Evolutionary conservation across 2,113 vertebrate genomes (phyloP).

Genomic region (Boleophthalmus pectinirostris): DNA sequence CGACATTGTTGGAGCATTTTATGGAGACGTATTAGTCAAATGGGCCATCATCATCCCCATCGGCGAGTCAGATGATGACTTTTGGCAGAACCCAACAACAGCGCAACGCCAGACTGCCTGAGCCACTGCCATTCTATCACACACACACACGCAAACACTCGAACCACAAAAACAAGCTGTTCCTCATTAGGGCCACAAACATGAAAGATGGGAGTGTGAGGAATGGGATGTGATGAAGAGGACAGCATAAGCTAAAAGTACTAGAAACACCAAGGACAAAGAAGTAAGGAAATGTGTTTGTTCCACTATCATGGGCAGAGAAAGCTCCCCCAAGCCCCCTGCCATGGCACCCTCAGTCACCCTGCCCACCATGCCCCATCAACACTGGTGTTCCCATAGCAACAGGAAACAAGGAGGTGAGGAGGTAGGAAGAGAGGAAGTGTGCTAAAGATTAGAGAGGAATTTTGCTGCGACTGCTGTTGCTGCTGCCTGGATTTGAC

Average conservation of each 20-base stretch:
- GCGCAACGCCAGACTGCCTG: slow-evolving; percentile 61
- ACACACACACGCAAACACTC: slow-evolving; percentile 14
- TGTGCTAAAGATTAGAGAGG: slow-evolving; percentile 60
- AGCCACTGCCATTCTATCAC: slow-evolving; percentile 58
- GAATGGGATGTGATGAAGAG: slow-evolving; percentile 20
- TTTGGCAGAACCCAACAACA: slow-evolving; percentile 58
- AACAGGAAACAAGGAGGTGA: slow-evolving; percentile 54
- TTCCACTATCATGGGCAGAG: slow-evolving; percentile 21
- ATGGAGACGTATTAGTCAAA: slow-evolving; percentile 63
- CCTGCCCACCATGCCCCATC: slow-evolving; percentile 35
- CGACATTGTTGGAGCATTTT: slow-evolving; percentile 36
- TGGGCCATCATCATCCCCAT: slow-evolving; percentile 62
- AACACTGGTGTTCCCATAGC: slow-evolving; percentile 64
- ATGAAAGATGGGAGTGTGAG: slow-evolving; percentile 30
- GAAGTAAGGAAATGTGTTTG: slow-evolving; percentile 3
- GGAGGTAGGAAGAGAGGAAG: slow-evolving; percentile 41
- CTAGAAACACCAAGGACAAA: slow-evolving; percentile 4
- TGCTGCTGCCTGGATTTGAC: slow-evolving; percentile 66
- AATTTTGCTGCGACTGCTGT: slow-evolving; percentile 63
- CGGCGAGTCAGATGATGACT: slow-evolving; percentile 65
- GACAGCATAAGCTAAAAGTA: slow-evolving; percentile 30
- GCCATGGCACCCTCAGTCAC: slow-evolving; percentile 23
- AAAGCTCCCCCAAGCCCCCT: slow-evolving; percentile 29
- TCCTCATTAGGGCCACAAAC: slow-evolving; percentile 59
- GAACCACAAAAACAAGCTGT: slow-evolving; percentile 63